Conservation (phyloP, 1,140 invertebrate species). For the Thaumatotibia leucotreta region DNA sequence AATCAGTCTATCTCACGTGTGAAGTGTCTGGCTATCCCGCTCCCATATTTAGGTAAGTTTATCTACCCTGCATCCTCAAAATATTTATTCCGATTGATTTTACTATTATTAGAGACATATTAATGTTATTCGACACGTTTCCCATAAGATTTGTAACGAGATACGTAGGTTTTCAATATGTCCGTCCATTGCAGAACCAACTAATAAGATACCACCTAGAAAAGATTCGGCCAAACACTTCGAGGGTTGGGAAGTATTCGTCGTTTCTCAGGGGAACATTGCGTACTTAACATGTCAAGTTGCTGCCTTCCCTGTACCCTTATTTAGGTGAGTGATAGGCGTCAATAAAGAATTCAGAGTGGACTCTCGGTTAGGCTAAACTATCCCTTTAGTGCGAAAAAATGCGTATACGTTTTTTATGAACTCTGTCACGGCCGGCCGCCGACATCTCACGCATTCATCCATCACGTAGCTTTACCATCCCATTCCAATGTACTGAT, state of each 20-base stretch:
- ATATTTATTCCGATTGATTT: neutral
- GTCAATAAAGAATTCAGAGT: neutral
- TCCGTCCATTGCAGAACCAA: slow-evolving; percentile 78
- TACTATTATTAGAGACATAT: neutral
- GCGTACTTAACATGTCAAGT: slow-evolving; percentile 83
- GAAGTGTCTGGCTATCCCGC: slow-evolving; percentile 81
- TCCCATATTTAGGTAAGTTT: slow-evolving; percentile 80
- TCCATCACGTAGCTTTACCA: slow-evolving; percentile 58
- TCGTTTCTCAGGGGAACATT: slow-evolving; percentile 75
- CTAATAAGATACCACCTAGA: slow-evolving; percentile 81
- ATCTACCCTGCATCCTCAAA: neutral
- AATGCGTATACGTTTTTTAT: slow-evolving; percentile 15
- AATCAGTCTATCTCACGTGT: slow-evolving; percentile 79
- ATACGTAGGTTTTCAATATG: slow-evolving; percentile 16
- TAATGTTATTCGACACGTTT: slow-evolving; percentile 4
- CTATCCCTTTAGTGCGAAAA: neutral
- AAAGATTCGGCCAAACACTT: slow-evolving; percentile 82
- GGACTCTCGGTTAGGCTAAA: neutral
- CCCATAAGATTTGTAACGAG: neutral
- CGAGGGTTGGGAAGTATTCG: slow-evolving; percentile 82
- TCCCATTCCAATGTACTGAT: slow-evolving; percentile 64
- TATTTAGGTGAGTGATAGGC: slow-evolving; percentile 79
- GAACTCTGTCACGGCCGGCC: slow-evolving; percentile 40
- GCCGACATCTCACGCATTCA: slow-evolving; percentile 71
- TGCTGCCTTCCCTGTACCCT: slow-evolving; percentile 81